Evolutionary conservation across 1,140 invertebrate genomes (phyloP).

Genomic region (Ganaspis sp.): DNA sequence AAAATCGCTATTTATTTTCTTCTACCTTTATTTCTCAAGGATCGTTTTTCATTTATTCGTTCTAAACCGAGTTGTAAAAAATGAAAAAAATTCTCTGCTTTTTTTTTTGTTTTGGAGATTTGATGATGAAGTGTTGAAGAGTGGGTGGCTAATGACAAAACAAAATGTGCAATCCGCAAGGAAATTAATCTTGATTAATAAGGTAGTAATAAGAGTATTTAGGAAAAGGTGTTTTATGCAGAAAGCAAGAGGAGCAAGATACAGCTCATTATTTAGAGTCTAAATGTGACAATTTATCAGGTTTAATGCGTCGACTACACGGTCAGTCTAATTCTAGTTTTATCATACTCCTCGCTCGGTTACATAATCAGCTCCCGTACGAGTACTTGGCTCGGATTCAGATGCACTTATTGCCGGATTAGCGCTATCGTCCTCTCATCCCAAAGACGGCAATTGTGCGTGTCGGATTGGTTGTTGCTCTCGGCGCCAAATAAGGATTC

Average conservation of each 20-base stretch:
- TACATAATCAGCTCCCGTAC: constrained; percentile 19
- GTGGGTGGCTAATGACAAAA: neutral
- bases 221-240: constrained; percentile 4
- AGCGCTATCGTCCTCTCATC: neutral
- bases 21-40: too few species aligned
- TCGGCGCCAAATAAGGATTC: constrained; percentile 39
- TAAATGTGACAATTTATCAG: constrained; percentile 38
- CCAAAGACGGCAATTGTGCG: neutral
- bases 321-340: constrained; percentile 46
- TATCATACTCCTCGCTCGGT: constrained; percentile 33
- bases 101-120: too few species aligned
- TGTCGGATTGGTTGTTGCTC: constrained; percentile 32
- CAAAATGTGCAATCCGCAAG: neutral
- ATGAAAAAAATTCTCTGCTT: too few species aligned
- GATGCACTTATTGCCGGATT: constrained; percentile 28
- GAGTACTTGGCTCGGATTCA: constrained; percentile 42
- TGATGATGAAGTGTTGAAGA: too few species aligned
- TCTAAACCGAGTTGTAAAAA: too few species aligned
- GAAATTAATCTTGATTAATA: neutral
- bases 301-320: constrained; percentile 34
- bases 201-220: neutral
- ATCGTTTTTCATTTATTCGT: too few species aligned
- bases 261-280: neutral
- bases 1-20: too few species aligned
- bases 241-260: neutral